Conservation (phyloP, 2,797 vertebrate genomes). For the Leucoraja ocellata region DNA sequence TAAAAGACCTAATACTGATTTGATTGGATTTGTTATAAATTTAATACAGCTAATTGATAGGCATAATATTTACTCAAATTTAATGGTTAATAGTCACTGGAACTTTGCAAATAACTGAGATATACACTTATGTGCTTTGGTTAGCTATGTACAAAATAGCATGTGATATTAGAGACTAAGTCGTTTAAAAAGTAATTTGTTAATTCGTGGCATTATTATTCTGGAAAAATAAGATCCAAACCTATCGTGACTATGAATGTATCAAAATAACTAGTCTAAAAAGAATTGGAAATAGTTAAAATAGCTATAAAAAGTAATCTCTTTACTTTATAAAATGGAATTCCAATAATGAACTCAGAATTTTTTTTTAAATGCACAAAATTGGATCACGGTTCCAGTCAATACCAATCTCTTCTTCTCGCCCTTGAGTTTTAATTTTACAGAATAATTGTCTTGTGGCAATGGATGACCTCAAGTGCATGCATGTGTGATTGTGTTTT, state of each 20-base stretch:
- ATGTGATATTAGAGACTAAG: neutral
- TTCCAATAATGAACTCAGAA: neutral
- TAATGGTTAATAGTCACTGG: neutral
- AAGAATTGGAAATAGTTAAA: neutral
- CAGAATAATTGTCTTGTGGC: constrained; percentile 42
- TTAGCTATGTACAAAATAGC: neutral
- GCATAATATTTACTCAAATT: neutral
- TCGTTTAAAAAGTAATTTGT: neutral
- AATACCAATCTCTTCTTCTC: neutral
- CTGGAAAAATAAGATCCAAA: neutral
- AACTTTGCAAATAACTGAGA: neutral
- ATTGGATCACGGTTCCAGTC: neutral
- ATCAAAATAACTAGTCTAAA: neutral
- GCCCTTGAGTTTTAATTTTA: constrained; percentile 1
- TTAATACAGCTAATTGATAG: neutral
- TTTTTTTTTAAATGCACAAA: neutral
- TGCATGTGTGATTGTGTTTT: constrained; percentile 69
- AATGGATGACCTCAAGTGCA: constrained; percentile 41
- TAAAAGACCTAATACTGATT: neutral
- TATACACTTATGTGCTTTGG: neutral
- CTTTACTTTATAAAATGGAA: too few relatives aligned
- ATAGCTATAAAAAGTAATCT: too few relatives aligned
- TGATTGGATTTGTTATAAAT: neutral
- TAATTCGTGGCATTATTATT: neutral
- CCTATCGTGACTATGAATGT: neutral